Conservation (phyloP, 2,113 vertebrate species). For the Vidua macroura region DNA sequence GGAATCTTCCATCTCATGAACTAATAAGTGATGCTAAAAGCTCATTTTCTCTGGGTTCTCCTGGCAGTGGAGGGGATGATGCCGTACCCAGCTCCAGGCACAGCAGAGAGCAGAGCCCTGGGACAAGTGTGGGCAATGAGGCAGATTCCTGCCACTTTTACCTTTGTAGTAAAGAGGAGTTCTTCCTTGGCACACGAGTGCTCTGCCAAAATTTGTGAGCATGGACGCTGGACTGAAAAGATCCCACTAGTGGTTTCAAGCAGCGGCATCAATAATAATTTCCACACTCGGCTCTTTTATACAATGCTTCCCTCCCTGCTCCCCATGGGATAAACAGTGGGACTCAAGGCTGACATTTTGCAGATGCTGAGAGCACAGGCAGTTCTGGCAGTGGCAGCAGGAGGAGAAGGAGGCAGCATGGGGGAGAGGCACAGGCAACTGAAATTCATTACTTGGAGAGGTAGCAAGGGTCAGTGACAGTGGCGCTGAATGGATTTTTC, state of each 20-base stretch:
- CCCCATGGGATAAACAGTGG: constrained; percentile 30
- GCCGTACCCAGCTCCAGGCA: not conserved
- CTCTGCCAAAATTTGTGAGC: not conserved
- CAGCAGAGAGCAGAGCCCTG: not conserved
- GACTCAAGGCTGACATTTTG: constrained; percentile 61
- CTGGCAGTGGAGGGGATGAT: not conserved
- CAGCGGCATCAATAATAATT: not conserved
- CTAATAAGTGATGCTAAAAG: not conserved
- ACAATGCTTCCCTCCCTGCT: not conserved
- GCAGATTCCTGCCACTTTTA: not conserved
- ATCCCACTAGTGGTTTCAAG: not conserved
- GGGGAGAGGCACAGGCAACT: not conserved
- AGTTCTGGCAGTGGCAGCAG: not conserved
- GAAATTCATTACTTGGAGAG: constrained; percentile 72
- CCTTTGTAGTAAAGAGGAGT: not conserved
- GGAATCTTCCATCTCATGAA: constrained; percentile 8
- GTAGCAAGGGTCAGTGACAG: constrained; percentile 46
- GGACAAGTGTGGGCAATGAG: not conserved
- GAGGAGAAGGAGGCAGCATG: not conserved
- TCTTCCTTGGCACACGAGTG: not conserved
- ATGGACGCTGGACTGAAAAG: not conserved
- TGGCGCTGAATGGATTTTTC: constrained; percentile 77
- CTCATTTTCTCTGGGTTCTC: constrained; percentile 1
- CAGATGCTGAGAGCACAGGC: constrained; percentile 56
- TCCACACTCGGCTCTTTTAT: constrained; percentile 6